A percentile compares a stretch with the other conserved stretches of the same genome.
These are phyloP conservation scores for Dasyornis broadbenti DNA, from an alignment of 2,113 vertebrate genomes.

Conservation along the genomic window DNA sequence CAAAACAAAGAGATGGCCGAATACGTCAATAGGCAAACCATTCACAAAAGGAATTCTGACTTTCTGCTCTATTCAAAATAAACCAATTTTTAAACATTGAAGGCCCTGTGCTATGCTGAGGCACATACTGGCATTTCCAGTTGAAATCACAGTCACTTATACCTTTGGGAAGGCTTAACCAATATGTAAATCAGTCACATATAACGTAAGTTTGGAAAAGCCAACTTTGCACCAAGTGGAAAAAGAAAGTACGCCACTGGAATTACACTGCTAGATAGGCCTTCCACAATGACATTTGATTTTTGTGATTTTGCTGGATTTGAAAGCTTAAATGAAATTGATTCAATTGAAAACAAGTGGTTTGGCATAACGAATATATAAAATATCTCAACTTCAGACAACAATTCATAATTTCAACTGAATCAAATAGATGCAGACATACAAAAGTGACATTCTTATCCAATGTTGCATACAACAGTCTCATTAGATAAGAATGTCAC, in stretches of 20 bases:
- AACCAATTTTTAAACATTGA: not conserved
- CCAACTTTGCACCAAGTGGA: not conserved
- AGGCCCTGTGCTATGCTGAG: not conserved
- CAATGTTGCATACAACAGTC: not conserved
- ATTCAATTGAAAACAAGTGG: not conserved
- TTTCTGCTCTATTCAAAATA: not conserved
- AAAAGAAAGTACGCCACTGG: not conserved
- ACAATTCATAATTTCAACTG: not conserved
- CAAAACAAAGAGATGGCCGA: not conserved
- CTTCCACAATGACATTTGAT: not conserved
- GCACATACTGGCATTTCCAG: not conserved
- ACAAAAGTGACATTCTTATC: no score
- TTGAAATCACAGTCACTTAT: not conserved
- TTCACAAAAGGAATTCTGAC: not conserved
- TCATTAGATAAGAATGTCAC: not conserved
- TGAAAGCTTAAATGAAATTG: not conserved
- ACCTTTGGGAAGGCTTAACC: not conserved
- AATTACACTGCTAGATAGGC: not conserved
- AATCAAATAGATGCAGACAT: not conserved
- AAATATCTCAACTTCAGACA: not conserved
- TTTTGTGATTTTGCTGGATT: not conserved
- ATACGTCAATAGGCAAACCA: not conserved
- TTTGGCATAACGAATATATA: not conserved
- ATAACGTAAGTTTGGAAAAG: not conserved
- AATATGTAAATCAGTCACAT: not conserved